These are phyloP conservation scores for Rhea pennata DNA, from an alignment of 2,113 vertebrate species.

Conservation along the genomic window DNA sequence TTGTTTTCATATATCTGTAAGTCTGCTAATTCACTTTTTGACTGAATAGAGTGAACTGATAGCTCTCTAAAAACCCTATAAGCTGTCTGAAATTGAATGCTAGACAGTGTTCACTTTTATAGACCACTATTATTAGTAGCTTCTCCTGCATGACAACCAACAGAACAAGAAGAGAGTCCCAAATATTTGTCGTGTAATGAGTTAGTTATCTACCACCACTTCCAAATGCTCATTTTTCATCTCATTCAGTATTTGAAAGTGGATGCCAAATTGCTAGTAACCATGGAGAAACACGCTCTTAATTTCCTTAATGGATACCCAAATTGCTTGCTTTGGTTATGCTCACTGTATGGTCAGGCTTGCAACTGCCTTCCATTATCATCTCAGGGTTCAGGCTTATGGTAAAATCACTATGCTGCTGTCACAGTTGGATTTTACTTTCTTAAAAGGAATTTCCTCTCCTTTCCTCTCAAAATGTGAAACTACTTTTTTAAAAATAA, in stretches of 20 bases:
- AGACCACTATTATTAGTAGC: not conserved
- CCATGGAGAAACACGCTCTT: not conserved
- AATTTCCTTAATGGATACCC: not conserved
- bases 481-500: accelerated
- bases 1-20: not conserved
- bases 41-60: not conserved
- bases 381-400: not conserved
- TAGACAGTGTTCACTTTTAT: not conserved
- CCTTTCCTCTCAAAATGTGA: not conserved
- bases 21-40: not conserved
- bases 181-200: not conserved
- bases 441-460: not conserved
- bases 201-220: not conserved
- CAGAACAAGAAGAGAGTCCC: not conserved
- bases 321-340: not conserved
- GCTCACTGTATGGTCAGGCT: not conserved
- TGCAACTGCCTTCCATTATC: not conserved
- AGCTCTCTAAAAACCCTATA: not conserved
- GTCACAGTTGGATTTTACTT: not conserved
- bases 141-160: not conserved
- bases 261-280: not conserved
- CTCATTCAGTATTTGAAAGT: not conserved
- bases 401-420: not conserved
- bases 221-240: not conserved
- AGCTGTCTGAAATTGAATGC: not conserved